Base-by-base conservation (phyloP, 1,140 invertebrate genomes). In the Marisa cornuarietis region DNA sequence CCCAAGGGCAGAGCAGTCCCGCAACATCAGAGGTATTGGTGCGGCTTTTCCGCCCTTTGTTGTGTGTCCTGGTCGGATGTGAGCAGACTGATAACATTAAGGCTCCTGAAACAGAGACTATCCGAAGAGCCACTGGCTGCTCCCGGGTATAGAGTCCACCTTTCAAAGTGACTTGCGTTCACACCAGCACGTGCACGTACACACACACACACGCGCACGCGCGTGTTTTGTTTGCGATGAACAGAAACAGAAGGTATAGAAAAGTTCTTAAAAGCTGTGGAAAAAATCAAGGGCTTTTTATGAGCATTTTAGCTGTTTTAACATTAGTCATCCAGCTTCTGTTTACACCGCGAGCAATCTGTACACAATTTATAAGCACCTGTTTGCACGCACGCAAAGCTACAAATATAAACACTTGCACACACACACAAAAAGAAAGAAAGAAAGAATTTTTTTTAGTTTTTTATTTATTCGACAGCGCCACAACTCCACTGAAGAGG, bases 21-120 rank as follows among this genome's bases (percentile, higher is more conserved):
- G 49, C 16, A 22, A 73, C 71, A 49, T 73, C 71, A 73, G 71
- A 16, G 26, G 71, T 73, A 73, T 73, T 73, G 71, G 49, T 54
- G 11, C n/a, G 51, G 71, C n/a, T 11, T 8, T 14, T 6, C 49
- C 52, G 51, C 71, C 71, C 24, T 52, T 22, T 22, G 24, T n/a
- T 54, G 42, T 54, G 49, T 51, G 13, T 51, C 42, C 51, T 8
- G 16, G 3, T 54, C 49, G 49, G 49, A 52, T 54, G 71, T 49
- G 51, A 73, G 54, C 71, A 73, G 22, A 73, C 52, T 49, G 52
- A 52, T 73, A 51, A 73, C 51, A 49, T 52, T 22, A 16, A 16
- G 20, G 71, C 10, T 10, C 49, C 11, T 73, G 71, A 73, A 73
- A 73, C 71, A 14, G 54, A 58, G 54, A 18, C 11, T 18, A 58